Evolutionary conservation across 2,797 vertebrate genomes (phyloP).

Genomic region (Gymnoscopelus braueri): DNA sequence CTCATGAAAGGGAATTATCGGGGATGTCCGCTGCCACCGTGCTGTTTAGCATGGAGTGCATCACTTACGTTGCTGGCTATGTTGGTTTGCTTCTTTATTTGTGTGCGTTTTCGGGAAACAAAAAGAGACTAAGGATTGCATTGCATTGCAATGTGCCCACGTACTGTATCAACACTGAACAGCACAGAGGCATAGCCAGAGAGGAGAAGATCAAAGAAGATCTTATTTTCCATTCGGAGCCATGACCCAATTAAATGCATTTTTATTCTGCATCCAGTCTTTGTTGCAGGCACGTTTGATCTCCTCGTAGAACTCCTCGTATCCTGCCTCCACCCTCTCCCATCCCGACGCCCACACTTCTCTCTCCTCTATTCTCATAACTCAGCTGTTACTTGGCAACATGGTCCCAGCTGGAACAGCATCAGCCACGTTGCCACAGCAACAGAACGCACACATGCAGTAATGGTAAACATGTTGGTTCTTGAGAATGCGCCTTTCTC

Average conservation of each 20-base stretch:
- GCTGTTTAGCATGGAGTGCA: conserved; percentile 32
- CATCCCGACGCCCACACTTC: conserved; percentile 53
- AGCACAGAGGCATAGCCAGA: conserved; percentile 34
- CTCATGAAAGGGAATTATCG: conserved; percentile 39
- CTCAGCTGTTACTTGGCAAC: conserved; percentile 86
- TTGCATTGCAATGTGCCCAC: conserved; percentile 37
- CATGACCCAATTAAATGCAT: conserved; percentile 57
- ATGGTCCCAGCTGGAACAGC: conserved; percentile 78
- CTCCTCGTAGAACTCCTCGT: conserved; percentile 67
- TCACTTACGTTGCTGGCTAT: conserved; percentile 24
- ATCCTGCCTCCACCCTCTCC: conserved; percentile 42
- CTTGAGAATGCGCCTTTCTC: conserved; percentile 20
- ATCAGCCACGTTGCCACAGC: conserved; percentile 72
- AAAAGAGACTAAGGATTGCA: conserved; percentile 3
- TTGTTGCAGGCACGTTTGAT: conserved; percentile 53
- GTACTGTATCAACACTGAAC: conserved; percentile 61
- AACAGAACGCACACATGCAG: conserved; percentile 68
- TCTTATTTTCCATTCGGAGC: conserved; percentile 47
- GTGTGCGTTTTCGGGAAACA: conserved; percentile 11
- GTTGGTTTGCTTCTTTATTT: conserved; percentile 20
- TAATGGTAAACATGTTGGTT: conserved; percentile 68
- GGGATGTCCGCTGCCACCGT: conserved; percentile 21
- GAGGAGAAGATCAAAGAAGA: conserved; percentile 48
- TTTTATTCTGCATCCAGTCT: conserved; percentile 54
- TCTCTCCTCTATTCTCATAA: conserved; percentile 73